phyloP scores from a whole-genome alignment of 2,888 invertebrate genomes.

The Cephus rjabovi region DNA sequence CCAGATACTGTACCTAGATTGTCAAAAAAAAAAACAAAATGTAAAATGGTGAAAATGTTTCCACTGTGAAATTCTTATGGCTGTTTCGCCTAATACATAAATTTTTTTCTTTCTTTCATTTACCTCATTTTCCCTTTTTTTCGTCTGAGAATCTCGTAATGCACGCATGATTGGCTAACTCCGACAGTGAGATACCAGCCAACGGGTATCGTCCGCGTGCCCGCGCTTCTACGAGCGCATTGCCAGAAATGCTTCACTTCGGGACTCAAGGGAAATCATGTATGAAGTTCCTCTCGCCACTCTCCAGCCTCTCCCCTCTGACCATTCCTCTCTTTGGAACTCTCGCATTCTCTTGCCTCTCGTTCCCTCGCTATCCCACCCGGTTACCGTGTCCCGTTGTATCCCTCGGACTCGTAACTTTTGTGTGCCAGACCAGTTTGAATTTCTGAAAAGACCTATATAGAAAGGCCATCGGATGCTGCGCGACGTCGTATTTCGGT shows the following conservation, averaged over 20 bases:
- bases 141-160: conserved; percentile 56
- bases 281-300: conserved; percentile 60
- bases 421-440: conserved; percentile 2
- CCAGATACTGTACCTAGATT: neutral
- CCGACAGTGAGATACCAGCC: conserved; percentile 49
- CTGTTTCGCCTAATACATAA: neutral
- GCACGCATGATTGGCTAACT: conserved; percentile 61
- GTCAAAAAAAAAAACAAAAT: neutral
- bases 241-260: conserved; percentile 62
- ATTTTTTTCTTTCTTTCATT: neutral
- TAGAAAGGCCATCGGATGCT: conserved; percentile 4
- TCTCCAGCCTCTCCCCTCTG: conserved; percentile 28
- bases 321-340: conserved; percentile 17
- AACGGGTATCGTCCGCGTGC: conserved; percentile 20
- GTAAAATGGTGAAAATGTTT: neutral
- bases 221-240: conserved; percentile 51
- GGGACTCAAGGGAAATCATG: conserved; percentile 65
- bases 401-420: conserved; percentile 14
- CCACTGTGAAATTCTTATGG: neutral
- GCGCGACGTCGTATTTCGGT: neutral
- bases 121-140: conserved; percentile 31
- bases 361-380: conserved; percentile 16
- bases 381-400: conserved; percentile 9
- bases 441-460: conserved; percentile 16
- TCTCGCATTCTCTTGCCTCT: conserved; percentile 19